These are phyloP conservation scores for Lagopus muta DNA, from an alignment of 2,113 vertebrate genomes.

Conservation along the genomic window DNA sequence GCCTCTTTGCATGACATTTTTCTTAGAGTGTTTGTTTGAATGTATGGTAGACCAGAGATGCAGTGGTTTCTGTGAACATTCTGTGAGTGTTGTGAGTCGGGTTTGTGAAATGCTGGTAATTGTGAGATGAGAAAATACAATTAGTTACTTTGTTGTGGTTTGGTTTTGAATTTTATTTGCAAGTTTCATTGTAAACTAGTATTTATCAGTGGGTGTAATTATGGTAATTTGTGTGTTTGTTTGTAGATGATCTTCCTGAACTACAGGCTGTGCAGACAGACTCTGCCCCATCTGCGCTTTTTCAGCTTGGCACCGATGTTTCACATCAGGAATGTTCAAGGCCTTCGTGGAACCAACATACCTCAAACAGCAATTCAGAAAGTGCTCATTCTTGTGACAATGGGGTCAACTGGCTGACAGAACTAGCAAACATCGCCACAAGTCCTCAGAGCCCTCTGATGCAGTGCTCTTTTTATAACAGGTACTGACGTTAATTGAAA, in stretches of 20 bases:
- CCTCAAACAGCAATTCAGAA: conserved; percentile 81
- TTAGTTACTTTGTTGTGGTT: background rate
- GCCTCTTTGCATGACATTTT: background rate
- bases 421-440: conserved; percentile 97
- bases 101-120: background rate
- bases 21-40: background rate
- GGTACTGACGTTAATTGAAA: conserved; percentile 69
- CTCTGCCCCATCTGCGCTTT: conserved; percentile 86
- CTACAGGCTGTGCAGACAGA: conserved; percentile 95
- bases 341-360: conserved; percentile 80
- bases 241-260: conserved; percentile 95
- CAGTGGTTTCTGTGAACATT: background rate
- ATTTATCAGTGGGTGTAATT: background rate
- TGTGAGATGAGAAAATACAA: background rate
- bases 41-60: background rate
- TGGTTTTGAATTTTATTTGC: background rate
- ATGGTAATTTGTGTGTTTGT: conserved; percentile 18
- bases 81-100: background rate
- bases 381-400: conserved; percentile 78
- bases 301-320: conserved; percentile 88
- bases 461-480: conserved; percentile 91
- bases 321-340: conserved; percentile 91
- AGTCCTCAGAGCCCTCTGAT: conserved; percentile 96
- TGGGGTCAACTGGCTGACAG: conserved; percentile 94
- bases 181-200: background rate